Conservation (phyloP, 2,113 vertebrate species). For the Physeter macrocephalus region DNA sequence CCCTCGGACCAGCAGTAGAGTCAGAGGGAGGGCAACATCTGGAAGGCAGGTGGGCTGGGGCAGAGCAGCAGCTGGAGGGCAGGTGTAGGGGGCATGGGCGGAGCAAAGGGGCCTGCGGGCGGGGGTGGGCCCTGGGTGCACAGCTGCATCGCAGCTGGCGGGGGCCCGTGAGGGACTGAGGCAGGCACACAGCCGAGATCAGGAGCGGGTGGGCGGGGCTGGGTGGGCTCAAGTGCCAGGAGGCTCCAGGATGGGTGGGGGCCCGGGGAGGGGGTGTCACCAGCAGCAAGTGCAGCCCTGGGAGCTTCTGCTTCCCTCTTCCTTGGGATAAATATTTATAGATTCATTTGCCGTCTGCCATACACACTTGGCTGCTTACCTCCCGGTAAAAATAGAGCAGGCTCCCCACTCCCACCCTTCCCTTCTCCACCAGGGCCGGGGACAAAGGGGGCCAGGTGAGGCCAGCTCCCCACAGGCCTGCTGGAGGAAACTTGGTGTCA, state of each 20-base stretch:
- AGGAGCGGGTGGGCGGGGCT: conserved; percentile 49
- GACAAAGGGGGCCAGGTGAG: conserved; percentile 29
- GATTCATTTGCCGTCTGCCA: conserved; percentile 79
- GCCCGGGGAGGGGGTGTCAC: conserved; percentile 51
- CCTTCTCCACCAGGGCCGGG: not conserved
- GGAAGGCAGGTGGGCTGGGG: conserved; percentile 65
- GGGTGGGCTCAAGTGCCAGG: conserved; percentile 52
- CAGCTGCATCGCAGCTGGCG: conserved; percentile 65
- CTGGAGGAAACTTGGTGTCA: not conserved
- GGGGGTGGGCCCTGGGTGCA: conserved; percentile 16
- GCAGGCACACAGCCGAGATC: not conserved
- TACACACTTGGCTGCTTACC: conserved; percentile 82
- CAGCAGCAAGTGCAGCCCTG: conserved; percentile 73
- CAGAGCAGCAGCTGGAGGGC: conserved; percentile 61
- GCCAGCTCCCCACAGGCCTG: not conserved
- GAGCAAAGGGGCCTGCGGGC: conserved; percentile 33
- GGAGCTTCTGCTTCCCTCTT: conserved; percentile 80
- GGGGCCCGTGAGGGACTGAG: conserved; percentile 33
- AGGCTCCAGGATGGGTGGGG: conserved; percentile 77
- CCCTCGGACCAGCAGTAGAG: not conserved
- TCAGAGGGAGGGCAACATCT: conserved; percentile 71
- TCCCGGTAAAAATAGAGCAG: conserved; percentile 75
- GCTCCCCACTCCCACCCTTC: conserved; percentile 6
- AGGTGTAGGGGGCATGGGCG: conserved; percentile 56
- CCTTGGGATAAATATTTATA: conserved; percentile 86